Evolutionary conservation across 2,797 vertebrate genomes (phyloP), one percentile per base, ranked within the genome.

Genomic region (Enteromius afrohamiltoni): DNA sequence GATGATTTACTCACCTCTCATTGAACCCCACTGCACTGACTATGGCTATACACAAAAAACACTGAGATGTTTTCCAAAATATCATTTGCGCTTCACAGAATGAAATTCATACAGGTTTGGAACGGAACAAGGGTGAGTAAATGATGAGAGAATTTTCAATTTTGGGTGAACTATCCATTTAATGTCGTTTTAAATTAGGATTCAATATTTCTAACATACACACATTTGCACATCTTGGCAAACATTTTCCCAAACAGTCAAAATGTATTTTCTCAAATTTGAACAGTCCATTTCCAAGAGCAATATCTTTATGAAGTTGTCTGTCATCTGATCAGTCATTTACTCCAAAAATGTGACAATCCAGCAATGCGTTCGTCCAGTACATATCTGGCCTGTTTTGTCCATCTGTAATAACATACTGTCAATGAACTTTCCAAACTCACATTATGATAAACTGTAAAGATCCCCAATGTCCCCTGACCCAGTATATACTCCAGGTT

Each of bases 401-500:
- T 81, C 79, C 21, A 21, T 71, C 37, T 81, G 14, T 55, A 53
- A 42, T 76, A 40, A 55, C 37, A 26, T 17, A 9, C 23, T 58
- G n/a, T 47, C 47, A 71, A 78, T 60, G 45, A 37, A 74, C 58
- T 75, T 82, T 79, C 60, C 29, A 55, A 42, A 42, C 58, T 79
- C 69, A 17, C 17, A 45, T 80, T 29, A 14, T 31, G 49, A 84
- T 49, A 49, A 60, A 84, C 29, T 40, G 42, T 67, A 23, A 71
- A 29, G 29, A 79, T 65, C 77, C 53, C 55, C 31, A 79, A n/a
- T n/a, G 53, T 49, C 31, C 86, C 45, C 42, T 82, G 49, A 77
- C 75, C 65, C 58, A 64, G 17, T 53, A 7, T 68, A 49, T 80
- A 77, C 65, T 84, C 64, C 67, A 78, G 53, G 47, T 79, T 75